Evolutionary conservation across 2,797 vertebrate species (phyloP).

Genomic region (Pelochelys cantorii): DNA sequence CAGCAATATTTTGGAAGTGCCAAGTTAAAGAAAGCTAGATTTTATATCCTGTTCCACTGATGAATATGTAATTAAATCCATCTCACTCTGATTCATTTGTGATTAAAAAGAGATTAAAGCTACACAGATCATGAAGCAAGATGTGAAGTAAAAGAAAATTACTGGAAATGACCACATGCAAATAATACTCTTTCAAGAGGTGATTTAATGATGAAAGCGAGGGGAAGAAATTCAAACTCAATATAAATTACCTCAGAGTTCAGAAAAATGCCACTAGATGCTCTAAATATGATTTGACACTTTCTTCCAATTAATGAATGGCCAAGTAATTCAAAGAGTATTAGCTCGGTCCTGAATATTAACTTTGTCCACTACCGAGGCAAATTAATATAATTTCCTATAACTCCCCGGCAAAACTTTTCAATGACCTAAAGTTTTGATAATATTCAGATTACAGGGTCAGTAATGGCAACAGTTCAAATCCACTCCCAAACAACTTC

Average conservation of each 20-base stretch:
- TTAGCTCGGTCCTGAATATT: neutral
- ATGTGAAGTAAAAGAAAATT: neutral
- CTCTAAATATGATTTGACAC: neutral
- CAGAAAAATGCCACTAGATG: neutral
- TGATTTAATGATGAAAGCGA: neutral
- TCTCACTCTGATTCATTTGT: neutral
- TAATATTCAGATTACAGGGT: neutral
- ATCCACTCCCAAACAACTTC: neutral
- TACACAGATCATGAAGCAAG: neutral
- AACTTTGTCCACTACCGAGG: neutral
- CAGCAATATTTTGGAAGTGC: neutral
- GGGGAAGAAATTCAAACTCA: neutral
- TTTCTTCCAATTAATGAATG: neutral
- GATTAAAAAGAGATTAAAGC: neutral
- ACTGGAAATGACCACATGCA: neutral
- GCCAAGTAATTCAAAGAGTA: neutral
- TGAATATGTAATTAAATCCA: neutral
- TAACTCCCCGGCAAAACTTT: neutral
- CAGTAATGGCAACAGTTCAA: neutral
- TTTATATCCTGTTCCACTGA: neutral
- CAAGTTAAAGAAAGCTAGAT: neutral
- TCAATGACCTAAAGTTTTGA: neutral
- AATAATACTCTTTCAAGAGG: neutral
- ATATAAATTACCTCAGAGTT: neutral
- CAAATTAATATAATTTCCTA: neutral